Conservation (phyloP, 2,888 invertebrate species). For the Andrena bucephala region DNA sequence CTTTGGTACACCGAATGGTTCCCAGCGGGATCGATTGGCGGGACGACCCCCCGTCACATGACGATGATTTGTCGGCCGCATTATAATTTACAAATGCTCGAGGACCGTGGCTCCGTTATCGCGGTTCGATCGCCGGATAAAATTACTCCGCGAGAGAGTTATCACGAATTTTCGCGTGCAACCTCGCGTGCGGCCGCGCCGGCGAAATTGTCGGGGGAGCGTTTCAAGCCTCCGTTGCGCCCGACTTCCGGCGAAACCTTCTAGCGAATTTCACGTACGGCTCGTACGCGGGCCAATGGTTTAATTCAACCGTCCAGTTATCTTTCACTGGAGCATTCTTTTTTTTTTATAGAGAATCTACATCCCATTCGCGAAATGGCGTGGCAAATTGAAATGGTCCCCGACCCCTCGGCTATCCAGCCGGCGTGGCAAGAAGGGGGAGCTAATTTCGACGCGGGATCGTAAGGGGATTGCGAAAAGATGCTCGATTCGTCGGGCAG, state of each 20-base stretch:
- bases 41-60: constrained; percentile 51
- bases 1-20: background rate
- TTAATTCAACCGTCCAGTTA: background rate
- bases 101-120: constrained; percentile 48
- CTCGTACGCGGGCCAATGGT: background rate
- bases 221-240: constrained; percentile 53
- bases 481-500: background rate
- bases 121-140: constrained; percentile 56
- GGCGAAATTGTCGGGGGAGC: constrained; percentile 49
- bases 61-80: constrained; percentile 61
- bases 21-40: constrained; percentile 36
- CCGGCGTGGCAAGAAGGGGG: too few species aligned
- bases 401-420: too few species aligned
- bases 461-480: background rate
- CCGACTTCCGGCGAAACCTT: constrained; percentile 56
- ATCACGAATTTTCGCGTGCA: constrained; percentile 59
- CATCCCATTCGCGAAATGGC: too few species aligned
- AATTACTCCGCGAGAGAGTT: constrained; percentile 50
- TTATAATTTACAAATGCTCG: constrained; percentile 61
- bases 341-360: too few species aligned
- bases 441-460: background rate
- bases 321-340: background rate
- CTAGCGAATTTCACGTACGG: constrained; percentile 37
- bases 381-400: too few species aligned
- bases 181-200: constrained; percentile 50